phyloP scores from a whole-genome alignment of 2,888 invertebrate genomes.

The Leptinotarsa tumamoca region DNA sequence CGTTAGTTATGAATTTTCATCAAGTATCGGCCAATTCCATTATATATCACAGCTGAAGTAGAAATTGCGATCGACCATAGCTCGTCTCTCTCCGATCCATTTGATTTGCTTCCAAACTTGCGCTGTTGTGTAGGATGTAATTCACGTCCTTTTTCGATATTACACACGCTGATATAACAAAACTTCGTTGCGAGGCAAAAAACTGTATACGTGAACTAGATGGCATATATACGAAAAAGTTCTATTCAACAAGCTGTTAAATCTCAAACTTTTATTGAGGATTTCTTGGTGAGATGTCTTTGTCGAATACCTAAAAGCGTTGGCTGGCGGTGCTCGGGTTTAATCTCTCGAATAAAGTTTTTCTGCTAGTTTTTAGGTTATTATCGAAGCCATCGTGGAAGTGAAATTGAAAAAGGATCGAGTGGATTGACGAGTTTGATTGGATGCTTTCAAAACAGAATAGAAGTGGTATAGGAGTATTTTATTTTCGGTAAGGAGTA shows the following conservation, averaged over 20 bases:
- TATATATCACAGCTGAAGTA: neutral
- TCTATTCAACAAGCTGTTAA: constrained; percentile 45
- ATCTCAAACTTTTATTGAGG: constrained; percentile 42
- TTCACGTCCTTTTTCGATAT: constrained; percentile 39
- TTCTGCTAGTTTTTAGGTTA: constrained; percentile 30
- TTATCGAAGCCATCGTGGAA: constrained; percentile 30
- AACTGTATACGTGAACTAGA: constrained; percentile 34
- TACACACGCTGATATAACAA: constrained; percentile 30
- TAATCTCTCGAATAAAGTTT: constrained; percentile 39
- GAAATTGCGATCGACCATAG: constrained; percentile 30
- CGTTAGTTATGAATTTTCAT: no score
- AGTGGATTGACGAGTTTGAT: neutral
- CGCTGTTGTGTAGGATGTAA: constrained; percentile 35
- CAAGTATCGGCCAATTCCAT: no score
- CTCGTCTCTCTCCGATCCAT: constrained; percentile 31
- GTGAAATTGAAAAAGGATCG: constrained; percentile 35
- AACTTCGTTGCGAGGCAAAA: constrained; percentile 29
- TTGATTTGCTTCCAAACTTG: constrained; percentile 41
- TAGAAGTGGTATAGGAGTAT: neutral
- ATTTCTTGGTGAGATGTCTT: constrained; percentile 40
- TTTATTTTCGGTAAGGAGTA: neutral
- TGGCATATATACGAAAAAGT: constrained; percentile 43
- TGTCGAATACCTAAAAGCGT: constrained; percentile 36
- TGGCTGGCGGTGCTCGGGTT: constrained; percentile 29
- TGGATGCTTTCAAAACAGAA: neutral